Conservation (phyloP, 2,888 invertebrate genomes). For the Magallana nippona region DNA sequence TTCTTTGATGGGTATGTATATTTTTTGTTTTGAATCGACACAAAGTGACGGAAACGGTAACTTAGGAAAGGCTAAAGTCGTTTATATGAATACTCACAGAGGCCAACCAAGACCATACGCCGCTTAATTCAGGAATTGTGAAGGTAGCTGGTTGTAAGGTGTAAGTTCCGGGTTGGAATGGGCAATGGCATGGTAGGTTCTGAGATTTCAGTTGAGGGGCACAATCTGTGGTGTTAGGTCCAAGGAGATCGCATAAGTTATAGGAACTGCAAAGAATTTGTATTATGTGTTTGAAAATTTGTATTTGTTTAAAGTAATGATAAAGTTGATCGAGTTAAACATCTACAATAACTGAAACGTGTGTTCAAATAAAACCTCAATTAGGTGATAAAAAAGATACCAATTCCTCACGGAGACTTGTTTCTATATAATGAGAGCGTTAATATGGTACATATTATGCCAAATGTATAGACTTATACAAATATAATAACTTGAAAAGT, state of each 20-base stretch:
- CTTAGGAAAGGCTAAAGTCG: not conserved
- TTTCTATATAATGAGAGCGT: too few species aligned
- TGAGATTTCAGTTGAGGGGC: slow-evolving; percentile 17
- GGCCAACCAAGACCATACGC: slow-evolving; percentile 45
- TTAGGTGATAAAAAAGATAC: too few species aligned
- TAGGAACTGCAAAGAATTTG: slow-evolving; percentile 29
- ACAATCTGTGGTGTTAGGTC: not conserved
- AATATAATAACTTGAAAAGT: too few species aligned
- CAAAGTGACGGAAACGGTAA: too few species aligned
- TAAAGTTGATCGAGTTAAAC: not conserved
- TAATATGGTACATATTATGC: too few species aligned
- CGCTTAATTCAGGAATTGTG: slow-evolving; percentile 37
- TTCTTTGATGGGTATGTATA: too few species aligned
- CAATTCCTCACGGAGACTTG: too few species aligned
- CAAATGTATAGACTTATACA: too few species aligned
- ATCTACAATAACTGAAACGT: not conserved
- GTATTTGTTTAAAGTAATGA: not conserved
- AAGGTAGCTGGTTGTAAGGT: slow-evolving; percentile 32
- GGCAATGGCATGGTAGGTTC: slow-evolving; percentile 41
- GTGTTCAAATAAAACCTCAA: too few species aligned
- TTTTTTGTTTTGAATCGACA: too few species aligned
- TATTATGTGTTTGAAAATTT: not conserved
- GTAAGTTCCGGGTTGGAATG: slow-evolving; percentile 40
- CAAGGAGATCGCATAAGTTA: slow-evolving; percentile 30
- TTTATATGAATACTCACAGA: slow-evolving; percentile 34